Evolutionary conservation across 1,140 invertebrate species (phyloP), one percentile per base, ranked within the genome.

Genomic region (Holotrichia oblita): DNA sequence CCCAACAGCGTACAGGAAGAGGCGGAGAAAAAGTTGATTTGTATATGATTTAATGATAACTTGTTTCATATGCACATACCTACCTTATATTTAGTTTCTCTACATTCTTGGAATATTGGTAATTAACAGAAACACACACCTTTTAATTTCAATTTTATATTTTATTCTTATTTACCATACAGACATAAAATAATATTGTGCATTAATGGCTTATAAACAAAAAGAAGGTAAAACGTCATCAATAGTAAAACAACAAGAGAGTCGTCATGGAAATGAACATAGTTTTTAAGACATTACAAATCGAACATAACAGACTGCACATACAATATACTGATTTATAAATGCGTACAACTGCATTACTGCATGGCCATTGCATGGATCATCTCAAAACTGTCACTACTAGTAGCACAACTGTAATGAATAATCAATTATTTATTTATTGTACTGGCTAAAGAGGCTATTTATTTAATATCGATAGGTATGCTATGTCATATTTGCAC

Each of bases 391-490:
- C 81, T 84, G 84, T 83, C 81, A 84, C 83, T 81, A 84, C 80
- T 77, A 84, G 82, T 86, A 86, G 85, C 85, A 86, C 85, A 86
- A 84, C 81, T 84, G 82, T 81, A 85, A 84, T 81, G 80, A 82
- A 73, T 74, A 40, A 74, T 79, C 77, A 78, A 79, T 55, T 55
- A 55, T 55, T 55, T 34, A 34, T 34, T 85, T 83, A 82, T 84
- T 85, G 84, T 85, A 85, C 83, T 82, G 82, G 82, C 83, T 85
- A 85, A 85, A 85, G 82, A 83, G 83, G 84, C 85, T 86, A 86
- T 83, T 81, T 81, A 81, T 79, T 82, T 44, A 82, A 77, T 84
- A 81, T 81, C 80, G 82, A 83, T 85, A 85, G 79, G 82, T 85
- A 85, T 81, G 81, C 83, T 85, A 84, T 85, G 80, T 82, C 84